phyloP scores from a whole-genome alignment of 2,888 invertebrate genomes.

The Platypus cylindrus region DNA sequence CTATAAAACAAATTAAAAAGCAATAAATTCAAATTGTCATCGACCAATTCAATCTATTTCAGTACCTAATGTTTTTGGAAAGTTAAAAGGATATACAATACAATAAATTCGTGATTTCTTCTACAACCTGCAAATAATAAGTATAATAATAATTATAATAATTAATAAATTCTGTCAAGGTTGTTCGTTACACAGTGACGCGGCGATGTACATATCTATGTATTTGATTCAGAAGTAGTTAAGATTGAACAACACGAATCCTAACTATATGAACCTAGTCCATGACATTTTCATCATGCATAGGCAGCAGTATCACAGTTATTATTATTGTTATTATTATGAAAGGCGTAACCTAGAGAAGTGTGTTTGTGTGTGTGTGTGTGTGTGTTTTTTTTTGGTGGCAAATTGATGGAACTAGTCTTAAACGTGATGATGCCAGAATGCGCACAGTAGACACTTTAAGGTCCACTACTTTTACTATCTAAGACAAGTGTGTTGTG shows the following conservation, averaged over 20 bases:
- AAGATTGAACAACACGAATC: constrained; percentile 19
- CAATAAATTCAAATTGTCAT: constrained; percentile 11
- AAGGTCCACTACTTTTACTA: neutral
- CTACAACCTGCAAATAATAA: too few species aligned
- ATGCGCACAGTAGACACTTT: neutral
- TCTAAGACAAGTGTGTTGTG: too few species aligned
- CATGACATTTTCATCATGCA: constrained; percentile 33
- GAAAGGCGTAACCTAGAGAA: constrained; percentile 30
- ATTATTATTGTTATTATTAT: too few species aligned
- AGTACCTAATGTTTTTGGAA: too few species aligned
- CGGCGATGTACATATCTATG: constrained; percentile 24
- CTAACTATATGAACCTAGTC: constrained; percentile 29
- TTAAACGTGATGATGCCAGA: constrained; percentile 8
- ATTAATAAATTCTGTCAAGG: constrained; percentile 27
- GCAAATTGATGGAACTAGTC: constrained; percentile 16
- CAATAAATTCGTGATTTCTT: constrained; percentile 13
- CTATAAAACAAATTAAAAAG: constrained; percentile 7
- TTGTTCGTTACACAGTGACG: constrained; percentile 18
- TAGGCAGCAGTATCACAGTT: constrained; percentile 26
- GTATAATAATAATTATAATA: constrained; percentile 24
- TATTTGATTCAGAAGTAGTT: constrained; percentile 24
- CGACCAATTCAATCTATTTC: too few species aligned
- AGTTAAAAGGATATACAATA: constrained; percentile 9
- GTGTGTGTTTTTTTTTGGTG: constrained; percentile 15
- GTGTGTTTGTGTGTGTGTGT: too few species aligned